Base-by-base conservation (phyloP, 2,113 vertebrate species). In the Oreotragus oreotragus region DNA sequence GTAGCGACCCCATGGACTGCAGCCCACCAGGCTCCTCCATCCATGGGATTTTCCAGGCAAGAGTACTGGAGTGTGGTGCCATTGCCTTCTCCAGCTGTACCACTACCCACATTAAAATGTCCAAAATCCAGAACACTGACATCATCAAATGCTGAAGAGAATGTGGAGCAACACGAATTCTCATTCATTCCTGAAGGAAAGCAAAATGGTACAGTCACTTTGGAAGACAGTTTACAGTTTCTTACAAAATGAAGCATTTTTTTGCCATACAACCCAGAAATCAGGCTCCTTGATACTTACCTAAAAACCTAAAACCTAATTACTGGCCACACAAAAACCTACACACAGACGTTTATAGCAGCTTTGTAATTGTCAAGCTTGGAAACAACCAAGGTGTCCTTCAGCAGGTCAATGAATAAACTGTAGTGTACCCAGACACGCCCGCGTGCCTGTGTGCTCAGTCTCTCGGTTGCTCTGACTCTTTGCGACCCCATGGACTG, bases 161-260 rank as follows among this genome's bases (percentile, higher is more conserved):
- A 60, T 60, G 55, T 27, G 43, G 6, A 28, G 30, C 14, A 90
- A 47, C 2, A 62, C 0, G 17, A 60, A 85, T 30, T 33, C 17
- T 49, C 53, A 79, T 45, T 70, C 30, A 79, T 13, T 60, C 21
- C 39, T 90, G 73, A 21, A 23, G 13, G 55, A 79, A 90, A 17
- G 53, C 39, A 58, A 90, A 90, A 79, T n/a, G 43, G 5, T 33
- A 36, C 8, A 79, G 73, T 14, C 73, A 90, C 21, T 36, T 47
- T 27, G 30, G 88, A 49, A 79, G 28, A 47, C 39, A n/a, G 28
- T n/a, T 90, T 17, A 64, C 30, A 64, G 7, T 99, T 62, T 62
- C 60, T 62, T 62, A 62, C 28, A 62, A 62, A 62, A 62, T 62
- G 60, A 16, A 62, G 60, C 60, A 15, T 36, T 36, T 21, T 79